Percentiles rank a stretch among this genome's conserved stretches.
phyloP scores from a whole-genome alignment of 2,888 invertebrate genomes.

The Netelia virgata region DNA sequence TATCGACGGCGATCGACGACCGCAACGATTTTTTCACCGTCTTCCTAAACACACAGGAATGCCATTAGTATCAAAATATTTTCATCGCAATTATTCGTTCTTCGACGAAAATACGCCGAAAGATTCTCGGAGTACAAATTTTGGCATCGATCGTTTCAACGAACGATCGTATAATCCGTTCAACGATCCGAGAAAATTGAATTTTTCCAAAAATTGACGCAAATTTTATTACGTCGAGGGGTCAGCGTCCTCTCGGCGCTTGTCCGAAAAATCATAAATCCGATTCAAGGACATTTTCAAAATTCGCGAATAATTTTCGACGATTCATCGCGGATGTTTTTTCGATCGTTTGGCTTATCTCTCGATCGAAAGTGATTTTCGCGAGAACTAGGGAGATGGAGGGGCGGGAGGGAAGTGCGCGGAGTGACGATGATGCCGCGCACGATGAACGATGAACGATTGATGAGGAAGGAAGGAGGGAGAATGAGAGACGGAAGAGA shows the following conservation, averaged over 20 bases:
- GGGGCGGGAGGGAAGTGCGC: too few species aligned
- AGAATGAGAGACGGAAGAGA: conserved; percentile 63
- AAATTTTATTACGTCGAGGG: neutral
- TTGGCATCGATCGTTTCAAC: too few species aligned
- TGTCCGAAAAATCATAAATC: too few species aligned
- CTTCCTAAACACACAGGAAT: too few species aligned
- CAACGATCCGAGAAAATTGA: neutral
- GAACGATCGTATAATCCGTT: too few species aligned
- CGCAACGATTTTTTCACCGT: neutral
- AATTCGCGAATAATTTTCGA: conserved; percentile 14
- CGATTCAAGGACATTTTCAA: neutral
- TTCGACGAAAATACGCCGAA: too few species aligned
- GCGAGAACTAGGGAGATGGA: conserved; percentile 6
- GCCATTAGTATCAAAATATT: too few species aligned
- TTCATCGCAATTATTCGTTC: too few species aligned
- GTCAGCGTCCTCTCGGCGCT: too few species aligned
- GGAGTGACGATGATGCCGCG: conserved; percentile 16
- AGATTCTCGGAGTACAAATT: too few species aligned
- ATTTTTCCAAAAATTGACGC: neutral
- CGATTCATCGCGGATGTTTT: conserved; percentile 8
- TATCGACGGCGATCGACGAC: neutral
- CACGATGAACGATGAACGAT: conserved; percentile 19
- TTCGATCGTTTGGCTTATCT: conserved; percentile 31
- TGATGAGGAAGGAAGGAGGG: neutral
- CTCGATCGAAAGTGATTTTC: conserved; percentile 64